Percentiles rank a stretch among this genome's conserved stretches.
Conservation (phyloP, 2,113 vertebrate species). For the Osmerus mordax region DNA sequence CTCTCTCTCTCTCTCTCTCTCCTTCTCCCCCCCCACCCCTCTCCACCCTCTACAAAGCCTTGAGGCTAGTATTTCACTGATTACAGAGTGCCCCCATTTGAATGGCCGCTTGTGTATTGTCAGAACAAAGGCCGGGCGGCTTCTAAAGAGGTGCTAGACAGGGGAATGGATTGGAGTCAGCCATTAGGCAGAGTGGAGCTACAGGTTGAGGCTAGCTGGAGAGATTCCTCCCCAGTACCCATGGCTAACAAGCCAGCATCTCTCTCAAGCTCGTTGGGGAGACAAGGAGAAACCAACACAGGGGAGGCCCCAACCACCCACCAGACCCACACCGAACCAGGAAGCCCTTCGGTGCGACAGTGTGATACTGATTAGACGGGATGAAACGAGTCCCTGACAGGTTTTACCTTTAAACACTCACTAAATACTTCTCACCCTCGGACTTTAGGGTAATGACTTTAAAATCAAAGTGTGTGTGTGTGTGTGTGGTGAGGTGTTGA, state of each 20-base stretch:
- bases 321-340: too few relatives aligned
- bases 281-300: too few relatives aligned
- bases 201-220: slow-evolving; percentile 73
- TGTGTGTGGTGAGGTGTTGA: slow-evolving; percentile 46
- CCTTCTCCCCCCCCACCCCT: not conserved
- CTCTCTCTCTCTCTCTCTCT: slow-evolving; percentile 20
- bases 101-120: slow-evolving; percentile 84
- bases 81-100: slow-evolving; percentile 79
- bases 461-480: slow-evolving; percentile 53
- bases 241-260: not conserved
- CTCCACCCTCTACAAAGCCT: slow-evolving; percentile 62
- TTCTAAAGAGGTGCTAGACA: slow-evolving; percentile 82
- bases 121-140: slow-evolving; percentile 78
- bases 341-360: not conserved
- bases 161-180: slow-evolving; percentile 76
- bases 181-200: slow-evolving; percentile 74
- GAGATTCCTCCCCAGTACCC: not conserved
- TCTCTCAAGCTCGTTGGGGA: too few relatives aligned
- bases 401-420: slow-evolving; percentile 64
- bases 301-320: too few relatives aligned
- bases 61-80: slow-evolving; percentile 82
- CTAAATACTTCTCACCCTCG: slow-evolving; percentile 63
- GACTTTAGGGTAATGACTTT: slow-evolving; percentile 50
- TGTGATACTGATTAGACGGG: not conserved
- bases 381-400: slow-evolving; percentile 54